Conservation (phyloP, 2,888 invertebrate species). For the Eulithis testata region DNA sequence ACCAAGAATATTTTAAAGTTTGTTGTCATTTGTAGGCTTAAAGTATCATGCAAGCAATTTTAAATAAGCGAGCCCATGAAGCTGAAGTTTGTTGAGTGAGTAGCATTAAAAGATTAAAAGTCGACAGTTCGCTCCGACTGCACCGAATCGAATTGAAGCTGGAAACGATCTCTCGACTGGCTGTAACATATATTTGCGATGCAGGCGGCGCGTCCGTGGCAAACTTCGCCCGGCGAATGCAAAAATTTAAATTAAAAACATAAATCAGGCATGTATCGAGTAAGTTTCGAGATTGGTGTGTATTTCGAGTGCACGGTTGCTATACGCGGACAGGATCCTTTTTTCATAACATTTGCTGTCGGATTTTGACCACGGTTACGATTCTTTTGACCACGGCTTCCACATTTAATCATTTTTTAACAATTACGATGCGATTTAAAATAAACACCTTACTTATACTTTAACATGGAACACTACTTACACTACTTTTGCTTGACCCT, state of each 20-base stretch:
- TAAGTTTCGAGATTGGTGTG: slow-evolving; percentile 80
- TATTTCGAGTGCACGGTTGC: slow-evolving; percentile 70
- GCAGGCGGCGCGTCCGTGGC: slow-evolving; percentile 80
- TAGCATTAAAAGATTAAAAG: slow-evolving; percentile 84
- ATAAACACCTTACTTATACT: too few relatives aligned
- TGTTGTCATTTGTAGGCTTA: slow-evolving; percentile 19
- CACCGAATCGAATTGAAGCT: slow-evolving; percentile 71
- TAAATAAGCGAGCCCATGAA: slow-evolving; percentile 61
- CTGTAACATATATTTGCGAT: slow-evolving; percentile 81
- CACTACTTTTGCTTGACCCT: too few relatives aligned
- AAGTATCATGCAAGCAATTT: slow-evolving; percentile 38
- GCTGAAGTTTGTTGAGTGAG: slow-evolving; percentile 78
- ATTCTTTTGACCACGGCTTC: background rate
- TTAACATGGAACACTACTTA: too few relatives aligned
- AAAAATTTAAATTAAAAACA: slow-evolving; percentile 86
- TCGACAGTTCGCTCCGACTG: slow-evolving; percentile 77
- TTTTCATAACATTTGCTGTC: slow-evolving; percentile 25
- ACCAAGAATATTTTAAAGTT: slow-evolving; percentile 8
- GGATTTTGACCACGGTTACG: background rate
- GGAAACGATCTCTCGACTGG: slow-evolving; percentile 73
- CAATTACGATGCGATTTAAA: too few relatives aligned
- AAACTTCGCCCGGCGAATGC: slow-evolving; percentile 82
- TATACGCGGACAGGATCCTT: slow-evolving; percentile 30
- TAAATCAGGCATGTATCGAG: slow-evolving; percentile 84
- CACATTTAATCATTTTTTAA: too few relatives aligned